phyloP scores from a whole-genome alignment of 2,113 vertebrate genomes.

The Pterophyllum scalare region DNA sequence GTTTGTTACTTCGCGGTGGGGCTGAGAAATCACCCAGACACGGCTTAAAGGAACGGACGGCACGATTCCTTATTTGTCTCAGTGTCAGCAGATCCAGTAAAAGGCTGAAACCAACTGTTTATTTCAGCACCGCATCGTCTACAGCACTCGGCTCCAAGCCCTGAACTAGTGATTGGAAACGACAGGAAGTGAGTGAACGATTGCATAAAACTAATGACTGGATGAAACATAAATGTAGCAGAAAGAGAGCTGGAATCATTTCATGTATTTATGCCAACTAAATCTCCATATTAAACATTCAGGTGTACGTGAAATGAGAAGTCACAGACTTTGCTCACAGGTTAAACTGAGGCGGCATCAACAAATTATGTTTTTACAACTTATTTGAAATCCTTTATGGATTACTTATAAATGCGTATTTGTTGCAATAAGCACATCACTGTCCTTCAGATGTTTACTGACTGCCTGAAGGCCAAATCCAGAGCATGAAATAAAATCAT shows the following conservation, averaged over 20 bases:
- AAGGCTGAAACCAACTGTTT: neutral
- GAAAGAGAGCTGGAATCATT: neutral
- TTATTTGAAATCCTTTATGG: neutral
- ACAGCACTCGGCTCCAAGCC: neutral
- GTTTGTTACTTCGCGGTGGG: neutral
- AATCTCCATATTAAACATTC: neutral
- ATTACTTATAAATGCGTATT: neutral
- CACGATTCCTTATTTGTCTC: neutral
- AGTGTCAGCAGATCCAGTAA: neutral
- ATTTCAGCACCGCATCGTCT: neutral
- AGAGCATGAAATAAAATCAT: neutral
- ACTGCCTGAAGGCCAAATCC: neutral
- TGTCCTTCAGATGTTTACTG: neutral
- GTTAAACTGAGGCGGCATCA: neutral
- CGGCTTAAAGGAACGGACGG: neutral
- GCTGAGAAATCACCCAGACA: neutral
- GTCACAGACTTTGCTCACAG: neutral
- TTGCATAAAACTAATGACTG: neutral
- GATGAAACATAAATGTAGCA: neutral
- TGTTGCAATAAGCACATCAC: neutral
- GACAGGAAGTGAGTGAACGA: neutral
- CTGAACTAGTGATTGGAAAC: neutral
- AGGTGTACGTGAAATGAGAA: neutral
- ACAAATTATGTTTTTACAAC: neutral
- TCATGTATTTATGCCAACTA: neutral